Base-by-base conservation (phyloP, 2,113 vertebrate species). In the Oryzias curvinotus region DNA sequence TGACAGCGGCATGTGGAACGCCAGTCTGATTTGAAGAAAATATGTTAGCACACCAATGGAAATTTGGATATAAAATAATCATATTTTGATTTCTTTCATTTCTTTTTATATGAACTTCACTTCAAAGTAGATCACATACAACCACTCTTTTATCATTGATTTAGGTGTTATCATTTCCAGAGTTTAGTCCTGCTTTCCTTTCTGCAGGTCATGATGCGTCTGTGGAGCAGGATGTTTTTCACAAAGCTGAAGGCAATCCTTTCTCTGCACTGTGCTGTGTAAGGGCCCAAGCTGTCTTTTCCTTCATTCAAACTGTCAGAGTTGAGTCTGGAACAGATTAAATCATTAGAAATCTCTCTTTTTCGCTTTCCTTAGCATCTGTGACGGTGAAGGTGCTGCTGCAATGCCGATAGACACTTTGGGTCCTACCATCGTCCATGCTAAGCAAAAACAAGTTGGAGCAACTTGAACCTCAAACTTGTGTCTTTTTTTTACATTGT, bases 241-340 rank as follows among this genome's bases (percentile, higher is more conserved):
- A 96, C 78, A 97, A 96, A 87, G 91, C 91, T 30, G 96, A 98
- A 86, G 97, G 97, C 85, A 99, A 98, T 89, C 86, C 94, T 68
- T 99, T 99, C 97, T 0, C 93, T 99, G 79, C 97, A 99, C 92
- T 99, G 97, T 90, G 97, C 97, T 78, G 96, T 99, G 97, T 99
- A 96, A 98, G 97, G 69, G 52, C 53, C 45, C 21, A 14, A 54
- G 28, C 28, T 18, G n/a, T 10, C 14, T 15, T 23, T 47, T n/a
- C n/a, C 64, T 52, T 64, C 1, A 0, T 46, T 64, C 52, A 21
- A 19, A 43, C 21, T 50, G 0, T 42, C n/a, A 14, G 2, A 14
- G 60, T 18, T 10, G 10, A 47, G 15, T 30, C 17, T 55, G 8
- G 1, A 25, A 60, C 18, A n/a, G n/a, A 67, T 44, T 2, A 52